Base-by-base conservation (phyloP, 2,113 vertebrate species). In the Syngnathus typhle region DNA sequence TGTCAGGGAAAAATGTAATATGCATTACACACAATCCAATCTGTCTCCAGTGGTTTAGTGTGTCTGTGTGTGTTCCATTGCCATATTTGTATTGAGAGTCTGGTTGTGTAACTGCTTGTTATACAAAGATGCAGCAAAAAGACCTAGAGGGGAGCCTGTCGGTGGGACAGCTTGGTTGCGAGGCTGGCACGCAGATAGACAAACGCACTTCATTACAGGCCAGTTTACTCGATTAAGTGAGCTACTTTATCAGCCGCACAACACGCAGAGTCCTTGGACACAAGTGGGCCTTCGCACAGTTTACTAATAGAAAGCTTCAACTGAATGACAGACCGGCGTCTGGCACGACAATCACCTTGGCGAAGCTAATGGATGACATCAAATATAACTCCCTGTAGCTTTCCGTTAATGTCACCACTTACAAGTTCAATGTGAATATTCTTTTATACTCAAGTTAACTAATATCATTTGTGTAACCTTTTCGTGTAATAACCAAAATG, bases 11-110 rank as follows among this genome's bases (percentile, higher is more conserved):
- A 62, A 87, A 85, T 81, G 73, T 83, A 88, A 81, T 84, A 86
- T 87, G 83, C 87, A 89, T 84, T 84, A 87, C 84, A 84, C 77
- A 86, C 76, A 87, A 87, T 82, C 75, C 84, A 85, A 85, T 88
- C 85, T 84, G 85, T 87, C 85, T 86, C 79, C 75, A 76, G 77
- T 71, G 79, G 68, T 72, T 73, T 79, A 21, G 39, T 71, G 65
- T 58, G 52, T 44, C 67, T 78, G 64, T 67, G 60, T 64, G 66
- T 55, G 18, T 39, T 38, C 16, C 7, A 11, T 56, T 36, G 37
- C 38, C 60, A 7, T 18, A 37, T 52, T 68, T 46, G 18, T 60
- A 54, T 38, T 63, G 6, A 15, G 64, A n/a, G 54, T 72, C 23
- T 46, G 69, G 41, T 61, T 27, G 64, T 68, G 65, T 19, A 9